Evolutionary conservation across 2,888 invertebrate species (phyloP).

Genomic region (Apamea anceps): DNA sequence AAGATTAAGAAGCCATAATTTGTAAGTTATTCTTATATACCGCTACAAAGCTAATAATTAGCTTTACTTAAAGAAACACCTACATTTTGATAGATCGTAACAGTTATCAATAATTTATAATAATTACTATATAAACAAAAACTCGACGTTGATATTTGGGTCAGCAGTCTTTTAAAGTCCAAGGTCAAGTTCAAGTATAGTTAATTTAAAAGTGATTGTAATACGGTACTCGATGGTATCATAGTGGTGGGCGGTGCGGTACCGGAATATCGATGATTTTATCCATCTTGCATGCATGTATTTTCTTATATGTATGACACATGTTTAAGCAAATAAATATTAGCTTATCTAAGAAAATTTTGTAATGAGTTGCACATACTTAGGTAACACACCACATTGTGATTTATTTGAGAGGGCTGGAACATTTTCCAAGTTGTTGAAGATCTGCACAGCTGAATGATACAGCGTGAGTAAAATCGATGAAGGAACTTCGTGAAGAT

Average conservation of each 20-base stretch:
- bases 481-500: too few relatives aligned
- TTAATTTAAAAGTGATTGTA: slow-evolving; percentile 72
- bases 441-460: too few relatives aligned
- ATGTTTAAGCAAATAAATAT: too few relatives aligned
- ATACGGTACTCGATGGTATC: slow-evolving; percentile 59
- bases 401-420: too few relatives aligned
- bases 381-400: too few relatives aligned
- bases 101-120: slow-evolving; percentile 46
- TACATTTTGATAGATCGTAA: slow-evolving; percentile 43
- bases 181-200: slow-evolving; percentile 75
- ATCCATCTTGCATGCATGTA: too few relatives aligned
- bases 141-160: slow-evolving; percentile 63
- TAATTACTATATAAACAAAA: slow-evolving; percentile 55
- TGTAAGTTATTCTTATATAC: neutral
- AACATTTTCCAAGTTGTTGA: too few relatives aligned
- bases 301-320: too few relatives aligned
- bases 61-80: slow-evolving; percentile 15
- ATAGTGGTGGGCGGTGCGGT: slow-evolving; percentile 50
- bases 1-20: slow-evolving; percentile 17
- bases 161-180: slow-evolving; percentile 71
- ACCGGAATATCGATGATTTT: slow-evolving; percentile 46
- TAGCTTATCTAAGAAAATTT: too few relatives aligned
- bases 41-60: slow-evolving; percentile 35
- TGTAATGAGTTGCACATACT: too few relatives aligned
- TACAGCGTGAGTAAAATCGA: too few relatives aligned